These are phyloP conservation scores for Melanitta fusca DNA, from an alignment of 2,797 vertebrate species.

Conservation along the genomic window DNA sequence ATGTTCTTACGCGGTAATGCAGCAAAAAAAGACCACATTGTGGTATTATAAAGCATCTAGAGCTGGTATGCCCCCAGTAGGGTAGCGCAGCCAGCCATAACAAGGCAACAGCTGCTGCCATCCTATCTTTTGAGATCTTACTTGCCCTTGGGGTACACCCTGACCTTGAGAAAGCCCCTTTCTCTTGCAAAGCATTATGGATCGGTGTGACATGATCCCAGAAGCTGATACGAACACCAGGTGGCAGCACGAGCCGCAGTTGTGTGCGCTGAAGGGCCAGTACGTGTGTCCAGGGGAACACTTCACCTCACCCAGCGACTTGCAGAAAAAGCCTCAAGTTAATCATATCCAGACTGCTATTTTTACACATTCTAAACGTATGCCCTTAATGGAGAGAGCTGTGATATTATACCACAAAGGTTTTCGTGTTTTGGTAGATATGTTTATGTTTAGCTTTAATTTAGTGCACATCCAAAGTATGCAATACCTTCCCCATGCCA, in stretches of 20 bases:
- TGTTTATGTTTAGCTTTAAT: neutral
- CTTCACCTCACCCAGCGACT: neutral
- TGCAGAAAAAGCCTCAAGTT: neutral
- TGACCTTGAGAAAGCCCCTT: neutral
- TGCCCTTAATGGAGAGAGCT: neutral
- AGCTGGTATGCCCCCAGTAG: neutral
- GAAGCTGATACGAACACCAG: neutral
- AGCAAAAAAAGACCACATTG: neutral
- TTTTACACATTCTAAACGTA: neutral
- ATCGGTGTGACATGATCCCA: neutral
- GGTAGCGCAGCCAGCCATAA: neutral
- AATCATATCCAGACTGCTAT: neutral
- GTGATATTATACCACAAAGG: neutral
- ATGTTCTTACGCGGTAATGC: neutral
- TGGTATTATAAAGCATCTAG: too few relatives aligned
- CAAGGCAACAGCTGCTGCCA: too few relatives aligned
- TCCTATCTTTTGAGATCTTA: neutral
- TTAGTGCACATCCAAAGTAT: neutral
- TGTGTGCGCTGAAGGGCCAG: neutral
- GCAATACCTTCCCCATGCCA: neutral
- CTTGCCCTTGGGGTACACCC: neutral
- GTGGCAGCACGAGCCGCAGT: conserved; percentile 8
- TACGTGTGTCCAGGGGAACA: rapidly evolving
- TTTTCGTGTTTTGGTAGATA: neutral
- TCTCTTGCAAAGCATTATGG: rapidly evolving